Evolutionary conservation across 2,888 invertebrate genomes (phyloP).

Genomic region (Sphinx pinastri): DNA sequence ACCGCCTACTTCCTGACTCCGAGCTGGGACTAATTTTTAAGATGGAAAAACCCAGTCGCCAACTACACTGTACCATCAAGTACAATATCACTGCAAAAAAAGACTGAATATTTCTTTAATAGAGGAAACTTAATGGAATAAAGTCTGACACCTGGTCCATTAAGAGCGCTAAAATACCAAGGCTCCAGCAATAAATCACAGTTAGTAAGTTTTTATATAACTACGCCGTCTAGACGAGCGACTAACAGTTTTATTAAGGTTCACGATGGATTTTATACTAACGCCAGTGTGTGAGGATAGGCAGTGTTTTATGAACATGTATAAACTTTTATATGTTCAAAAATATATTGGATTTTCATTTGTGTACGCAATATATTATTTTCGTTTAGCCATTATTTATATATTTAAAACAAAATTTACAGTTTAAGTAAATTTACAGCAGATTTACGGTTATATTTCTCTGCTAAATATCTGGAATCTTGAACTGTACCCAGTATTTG

Average conservation of each 20-base stretch:
- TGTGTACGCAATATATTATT: background rate
- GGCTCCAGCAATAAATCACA: slow-evolving; percentile 8
- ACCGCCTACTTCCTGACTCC: no score
- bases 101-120: background rate
- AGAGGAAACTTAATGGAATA: slow-evolving; percentile 2
- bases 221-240: slow-evolving; percentile 14
- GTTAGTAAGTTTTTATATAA: slow-evolving; percentile 17
- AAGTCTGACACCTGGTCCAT: slow-evolving; percentile 8
- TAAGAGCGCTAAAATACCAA: slow-evolving; percentile 15
- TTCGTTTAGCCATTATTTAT: no score
- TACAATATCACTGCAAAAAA: background rate
- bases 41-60: no score
- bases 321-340: no score
- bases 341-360: background rate
- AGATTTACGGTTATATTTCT: no score
- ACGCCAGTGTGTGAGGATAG: background rate
- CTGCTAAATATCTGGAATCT: no score
- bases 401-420: no score
- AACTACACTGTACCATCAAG: no score
- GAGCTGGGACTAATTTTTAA: no score
- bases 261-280: slow-evolving; percentile 9
- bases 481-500: no score
- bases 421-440: no score
- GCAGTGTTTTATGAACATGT: background rate
- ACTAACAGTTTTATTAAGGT: slow-evolving; percentile 13